phyloP scores from a whole-genome alignment of 2,797 vertebrate genomes.

The Clarias fuscus region DNA sequence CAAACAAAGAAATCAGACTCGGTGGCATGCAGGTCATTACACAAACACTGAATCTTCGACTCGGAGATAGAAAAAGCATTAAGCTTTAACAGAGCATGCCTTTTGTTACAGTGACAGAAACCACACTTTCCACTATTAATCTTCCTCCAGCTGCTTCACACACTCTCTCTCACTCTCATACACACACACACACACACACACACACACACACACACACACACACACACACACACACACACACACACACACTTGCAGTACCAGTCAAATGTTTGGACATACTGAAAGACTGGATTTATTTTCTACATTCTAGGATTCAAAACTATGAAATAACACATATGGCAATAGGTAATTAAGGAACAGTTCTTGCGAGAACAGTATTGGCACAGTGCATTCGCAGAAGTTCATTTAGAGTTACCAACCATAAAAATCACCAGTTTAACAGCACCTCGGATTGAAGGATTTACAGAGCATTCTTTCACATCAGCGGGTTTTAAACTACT shows the following conservation, averaged over 20 bases:
- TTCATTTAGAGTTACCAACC: too few relatives aligned
- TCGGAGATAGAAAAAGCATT: background rate
- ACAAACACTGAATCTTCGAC: background rate
- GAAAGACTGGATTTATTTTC: too few relatives aligned
- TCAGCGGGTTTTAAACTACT: too few relatives aligned
- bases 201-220: background rate
- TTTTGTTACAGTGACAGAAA: background rate
- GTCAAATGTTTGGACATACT: too few relatives aligned
- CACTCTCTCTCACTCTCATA: constrained; percentile 4
- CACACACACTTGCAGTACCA: background rate
- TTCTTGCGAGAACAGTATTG: too few relatives aligned
- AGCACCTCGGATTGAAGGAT: too few relatives aligned
- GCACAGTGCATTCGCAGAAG: too few relatives aligned
- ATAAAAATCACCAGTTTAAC: too few relatives aligned
- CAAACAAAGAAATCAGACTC: background rate
- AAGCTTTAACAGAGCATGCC: background rate
- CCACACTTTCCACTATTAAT: background rate
- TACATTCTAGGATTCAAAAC: too few relatives aligned
- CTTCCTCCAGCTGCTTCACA: background rate
- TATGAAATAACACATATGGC: too few relatives aligned
- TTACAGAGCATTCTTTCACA: too few relatives aligned
- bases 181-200: constrained; percentile 19
- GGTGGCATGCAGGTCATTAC: background rate
- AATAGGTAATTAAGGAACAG: too few relatives aligned
- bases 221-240: background rate